Evolutionary conservation across 1,140 invertebrate genomes (phyloP).

Genomic region (Drosophila tropicalis): DNA sequence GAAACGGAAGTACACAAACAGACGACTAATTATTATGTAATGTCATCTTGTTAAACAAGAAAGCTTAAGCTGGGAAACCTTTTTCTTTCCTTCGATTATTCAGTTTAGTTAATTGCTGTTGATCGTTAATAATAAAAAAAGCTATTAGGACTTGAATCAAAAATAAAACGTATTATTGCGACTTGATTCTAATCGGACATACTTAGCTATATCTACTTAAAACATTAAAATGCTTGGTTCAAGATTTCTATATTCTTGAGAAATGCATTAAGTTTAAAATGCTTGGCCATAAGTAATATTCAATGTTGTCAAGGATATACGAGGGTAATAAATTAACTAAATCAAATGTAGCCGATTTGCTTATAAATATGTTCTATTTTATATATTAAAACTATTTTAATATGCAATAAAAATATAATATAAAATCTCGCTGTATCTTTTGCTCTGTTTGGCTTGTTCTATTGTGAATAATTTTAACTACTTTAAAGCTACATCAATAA

Average conservation of each 20-base stretch:
- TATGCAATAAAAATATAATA: conserved; percentile 33
- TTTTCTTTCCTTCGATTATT: background rate
- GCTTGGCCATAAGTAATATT: too few species aligned
- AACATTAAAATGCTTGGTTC: too few species aligned
- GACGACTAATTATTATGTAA: background rate
- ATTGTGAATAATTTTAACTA: conserved; percentile 15
- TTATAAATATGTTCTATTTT: conserved; percentile 31
- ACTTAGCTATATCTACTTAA: too few species aligned
- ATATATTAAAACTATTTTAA: conserved; percentile 43
- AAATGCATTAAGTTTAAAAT: too few species aligned
- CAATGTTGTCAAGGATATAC: background rate
- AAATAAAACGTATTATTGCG: background rate
- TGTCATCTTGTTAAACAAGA: background rate
- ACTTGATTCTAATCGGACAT: too few species aligned
- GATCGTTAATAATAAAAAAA: background rate
- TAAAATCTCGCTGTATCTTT: conserved; percentile 45
- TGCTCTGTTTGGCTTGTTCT: conserved; percentile 19
- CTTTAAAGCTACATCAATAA: conserved; percentile 48
- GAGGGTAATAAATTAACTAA: background rate
- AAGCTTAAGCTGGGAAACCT: background rate
- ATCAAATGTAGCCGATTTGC: conserved; percentile 1
- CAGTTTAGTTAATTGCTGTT: background rate
- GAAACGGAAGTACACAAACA: background rate
- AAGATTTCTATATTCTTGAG: too few species aligned
- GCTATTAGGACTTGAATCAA: background rate